A percentile compares a stretch with the other conserved stretches of the same genome.
Evolutionary conservation across 2,113 vertebrate genomes (phyloP).

Genomic region (Zapus hudsonius): DNA sequence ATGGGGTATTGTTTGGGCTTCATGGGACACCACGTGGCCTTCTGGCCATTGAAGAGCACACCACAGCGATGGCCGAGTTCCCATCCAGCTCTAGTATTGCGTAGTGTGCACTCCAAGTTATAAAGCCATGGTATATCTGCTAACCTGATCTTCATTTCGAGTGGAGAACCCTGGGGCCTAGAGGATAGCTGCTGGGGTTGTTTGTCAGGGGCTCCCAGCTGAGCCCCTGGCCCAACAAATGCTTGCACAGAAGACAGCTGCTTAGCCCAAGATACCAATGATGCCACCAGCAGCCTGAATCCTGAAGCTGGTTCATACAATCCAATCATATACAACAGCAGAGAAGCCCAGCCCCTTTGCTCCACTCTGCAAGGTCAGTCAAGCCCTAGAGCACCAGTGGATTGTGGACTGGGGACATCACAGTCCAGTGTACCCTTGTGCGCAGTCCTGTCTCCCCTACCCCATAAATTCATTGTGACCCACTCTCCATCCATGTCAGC

Average conservation of each 20-base stretch:
- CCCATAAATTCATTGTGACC: too few relatives aligned
- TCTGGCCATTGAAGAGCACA: not conserved
- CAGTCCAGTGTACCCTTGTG: too few relatives aligned
- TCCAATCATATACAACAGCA: fast-evolving
- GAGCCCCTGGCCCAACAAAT: not conserved
- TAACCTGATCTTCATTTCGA: not conserved
- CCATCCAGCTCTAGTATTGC: not conserved
- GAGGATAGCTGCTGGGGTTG: not conserved
- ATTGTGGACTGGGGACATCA: not conserved
- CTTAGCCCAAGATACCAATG: not conserved
- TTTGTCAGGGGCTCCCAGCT: not conserved
- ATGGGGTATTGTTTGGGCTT: not conserved
- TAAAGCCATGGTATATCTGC: not conserved
- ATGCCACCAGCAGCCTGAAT: not conserved
- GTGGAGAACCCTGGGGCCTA: not conserved
- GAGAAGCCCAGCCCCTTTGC: not conserved
- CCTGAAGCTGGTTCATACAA: not conserved
- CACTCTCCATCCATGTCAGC: not conserved
- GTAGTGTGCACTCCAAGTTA: not conserved
- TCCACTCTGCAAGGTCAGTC: not conserved
- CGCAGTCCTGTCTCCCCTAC: not conserved
- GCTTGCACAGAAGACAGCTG: not conserved
- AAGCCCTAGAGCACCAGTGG: not conserved
- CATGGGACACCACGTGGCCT: not conserved
- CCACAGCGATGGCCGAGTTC: not conserved